Percentiles rank a stretch among this genome's conserved stretches.
These are phyloP conservation scores for Hedya salicella DNA, from an alignment of 2,888 invertebrate genomes.

Conservation along the genomic window DNA sequence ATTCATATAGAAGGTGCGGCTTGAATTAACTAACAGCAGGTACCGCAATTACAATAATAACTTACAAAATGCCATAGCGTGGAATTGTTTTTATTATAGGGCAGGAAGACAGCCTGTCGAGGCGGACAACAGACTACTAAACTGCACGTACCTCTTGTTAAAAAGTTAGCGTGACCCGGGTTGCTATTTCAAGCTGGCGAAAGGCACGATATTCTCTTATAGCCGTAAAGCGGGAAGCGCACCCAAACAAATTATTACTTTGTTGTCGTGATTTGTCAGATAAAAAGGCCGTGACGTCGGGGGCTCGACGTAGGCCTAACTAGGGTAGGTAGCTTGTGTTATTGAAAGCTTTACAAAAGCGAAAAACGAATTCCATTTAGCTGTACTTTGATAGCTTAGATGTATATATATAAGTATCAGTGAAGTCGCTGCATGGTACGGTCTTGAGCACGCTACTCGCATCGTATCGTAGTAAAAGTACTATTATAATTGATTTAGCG, in stretches of 20 bases:
- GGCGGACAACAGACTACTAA: conserved; percentile 69
- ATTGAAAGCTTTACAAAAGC: conserved; percentile 26
- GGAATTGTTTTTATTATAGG: conserved; percentile 42
- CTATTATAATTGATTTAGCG: conserved; percentile 38
- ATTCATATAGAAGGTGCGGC: conserved; percentile 35
- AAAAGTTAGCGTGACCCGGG: conserved; percentile 75
- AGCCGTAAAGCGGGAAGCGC: conserved; percentile 56
- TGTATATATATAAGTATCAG: conserved; percentile 48
- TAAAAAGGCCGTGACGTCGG: conserved; percentile 47
- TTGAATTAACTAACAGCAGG: conserved; percentile 20
- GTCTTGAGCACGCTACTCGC: conserved; percentile 53
- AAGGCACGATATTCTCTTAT: conserved; percentile 76
- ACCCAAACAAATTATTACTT: conserved; percentile 46
- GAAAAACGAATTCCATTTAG: conserved; percentile 38
- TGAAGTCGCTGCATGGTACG: conserved; percentile 72
- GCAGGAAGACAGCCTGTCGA: conserved; percentile 62
- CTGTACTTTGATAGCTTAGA: conserved; percentile 44
- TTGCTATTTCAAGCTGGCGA: conserved; percentile 69
- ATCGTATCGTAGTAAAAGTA: conserved; percentile 32
- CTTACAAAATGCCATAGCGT: conserved; percentile 65
- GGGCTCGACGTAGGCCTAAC: conserved; percentile 28
- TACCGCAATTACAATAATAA: conserved; percentile 43
- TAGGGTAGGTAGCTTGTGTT: conserved; percentile 40
- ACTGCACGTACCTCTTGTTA: conserved; percentile 58
- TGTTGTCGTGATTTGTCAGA: conserved; percentile 46